Percentiles rank a stretch among this genome's conserved stretches.
phyloP scores from a whole-genome alignment of 2,888 invertebrate species.

The Autographa pulchrina region DNA sequence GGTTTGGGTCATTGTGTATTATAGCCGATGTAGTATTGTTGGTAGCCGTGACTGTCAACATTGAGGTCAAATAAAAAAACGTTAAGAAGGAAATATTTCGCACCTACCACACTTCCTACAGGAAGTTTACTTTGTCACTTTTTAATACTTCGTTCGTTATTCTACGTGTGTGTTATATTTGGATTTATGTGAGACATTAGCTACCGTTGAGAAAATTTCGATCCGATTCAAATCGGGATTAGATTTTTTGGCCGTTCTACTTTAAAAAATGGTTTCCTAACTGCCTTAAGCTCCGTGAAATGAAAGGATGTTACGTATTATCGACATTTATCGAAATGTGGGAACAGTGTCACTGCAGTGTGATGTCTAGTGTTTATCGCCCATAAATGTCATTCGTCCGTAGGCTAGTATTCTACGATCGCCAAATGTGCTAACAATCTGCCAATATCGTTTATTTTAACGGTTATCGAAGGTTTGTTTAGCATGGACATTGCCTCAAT shows the following conservation, averaged over 20 bases:
- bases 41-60: slow-evolving; percentile 83
- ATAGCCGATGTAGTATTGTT: slow-evolving; percentile 75
- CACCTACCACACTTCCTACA: slow-evolving; percentile 73
- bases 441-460: slow-evolving; percentile 3
- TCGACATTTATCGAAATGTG: slow-evolving; percentile 5
- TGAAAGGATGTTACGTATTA: slow-evolving; percentile 35
- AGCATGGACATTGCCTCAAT: not conserved
- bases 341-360: not conserved
- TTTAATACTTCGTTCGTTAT: slow-evolving; percentile 58
- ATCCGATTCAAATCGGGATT: slow-evolving; percentile 55
- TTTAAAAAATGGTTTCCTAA: slow-evolving; percentile 46
- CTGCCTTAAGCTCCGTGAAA: slow-evolving; percentile 21
- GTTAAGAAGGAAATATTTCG: slow-evolving; percentile 84
- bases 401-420: not conserved
- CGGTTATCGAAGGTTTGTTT: slow-evolving; percentile 1
- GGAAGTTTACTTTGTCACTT: slow-evolving; percentile 79
- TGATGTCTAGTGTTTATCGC: not conserved
- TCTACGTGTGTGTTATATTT: slow-evolving; percentile 33
- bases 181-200: slow-evolving; percentile 42
- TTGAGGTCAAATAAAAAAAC: slow-evolving; percentile 74
- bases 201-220: slow-evolving; percentile 49
- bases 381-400: not conserved
- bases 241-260: slow-evolving; percentile 30
- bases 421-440: slow-evolving; percentile 5
- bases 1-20: slow-evolving; percentile 80